Conservation (phyloP, 1,140 invertebrate species). For the Heterodera schachtii region DNA sequence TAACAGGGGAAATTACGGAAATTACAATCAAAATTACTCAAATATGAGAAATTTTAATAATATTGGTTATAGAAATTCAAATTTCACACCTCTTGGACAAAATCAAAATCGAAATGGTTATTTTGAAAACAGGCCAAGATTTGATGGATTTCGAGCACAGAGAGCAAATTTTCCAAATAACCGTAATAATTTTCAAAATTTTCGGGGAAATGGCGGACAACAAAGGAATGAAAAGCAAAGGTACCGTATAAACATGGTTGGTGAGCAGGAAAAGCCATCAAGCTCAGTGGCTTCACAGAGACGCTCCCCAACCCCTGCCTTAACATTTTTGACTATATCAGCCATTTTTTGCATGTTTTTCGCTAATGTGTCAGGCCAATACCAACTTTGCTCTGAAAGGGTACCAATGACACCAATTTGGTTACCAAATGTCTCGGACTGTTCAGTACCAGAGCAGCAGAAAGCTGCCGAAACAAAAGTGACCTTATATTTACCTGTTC, state of each 20-base stretch:
- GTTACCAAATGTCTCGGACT: constrained; percentile 1
- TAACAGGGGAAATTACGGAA: not conserved
- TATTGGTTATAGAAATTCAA: too few relatives aligned
- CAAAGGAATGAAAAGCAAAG: not conserved
- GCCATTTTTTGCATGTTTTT: not conserved
- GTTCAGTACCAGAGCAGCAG: not conserved
- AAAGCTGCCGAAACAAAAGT: not conserved
- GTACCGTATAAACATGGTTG: not conserved
- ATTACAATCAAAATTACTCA: not conserved
- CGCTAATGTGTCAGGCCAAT: not conserved
- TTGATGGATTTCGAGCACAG: not conserved
- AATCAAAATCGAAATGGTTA: not conserved
- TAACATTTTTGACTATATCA: too few relatives aligned
- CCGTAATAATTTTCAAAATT: not conserved
- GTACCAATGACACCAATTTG: not conserved
- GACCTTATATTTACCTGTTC: not conserved
- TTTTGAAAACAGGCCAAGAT: not conserved
- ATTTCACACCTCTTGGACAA: too few relatives aligned
- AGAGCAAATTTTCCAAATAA: not conserved
- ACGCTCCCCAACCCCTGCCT: not conserved
- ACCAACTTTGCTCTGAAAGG: not conserved
- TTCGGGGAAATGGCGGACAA: not conserved
- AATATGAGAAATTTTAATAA: too few relatives aligned
- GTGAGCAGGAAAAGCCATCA: too few relatives aligned
- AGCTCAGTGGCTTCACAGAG: not conserved